Conservation (phyloP, 2,797 vertebrate species). For the Centroberyx gerrardi region DNA sequence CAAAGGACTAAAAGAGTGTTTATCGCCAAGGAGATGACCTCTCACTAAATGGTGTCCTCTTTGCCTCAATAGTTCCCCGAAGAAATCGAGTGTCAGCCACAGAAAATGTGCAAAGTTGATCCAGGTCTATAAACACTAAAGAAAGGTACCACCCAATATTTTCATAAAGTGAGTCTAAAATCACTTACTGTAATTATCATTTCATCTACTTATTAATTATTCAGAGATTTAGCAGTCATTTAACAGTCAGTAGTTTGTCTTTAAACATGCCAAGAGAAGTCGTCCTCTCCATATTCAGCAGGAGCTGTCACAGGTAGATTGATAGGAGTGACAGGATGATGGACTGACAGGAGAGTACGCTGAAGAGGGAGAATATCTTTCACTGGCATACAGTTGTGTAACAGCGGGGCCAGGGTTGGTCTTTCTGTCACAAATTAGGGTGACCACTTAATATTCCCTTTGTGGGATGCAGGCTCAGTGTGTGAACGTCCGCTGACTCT, state of each 20-base stretch:
- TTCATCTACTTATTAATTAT: slow-evolving; percentile 13
- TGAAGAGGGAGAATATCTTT: slow-evolving; percentile 8
- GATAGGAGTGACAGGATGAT: slow-evolving; percentile 37
- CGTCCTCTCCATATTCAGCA: slow-evolving; percentile 12
- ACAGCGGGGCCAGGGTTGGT: not conserved
- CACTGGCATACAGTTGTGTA: slow-evolving; percentile 15
- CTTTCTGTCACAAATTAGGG: slow-evolving; percentile 18
- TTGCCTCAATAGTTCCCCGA: slow-evolving; percentile 38
- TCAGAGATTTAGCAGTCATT: slow-evolving; percentile 13
- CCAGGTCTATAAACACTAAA: not conserved
- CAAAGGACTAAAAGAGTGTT: slow-evolving; percentile 45
- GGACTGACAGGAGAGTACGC: not conserved
- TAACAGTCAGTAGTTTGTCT: slow-evolving; percentile 4
- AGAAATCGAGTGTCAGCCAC: not conserved
- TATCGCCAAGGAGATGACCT: slow-evolving; percentile 65
- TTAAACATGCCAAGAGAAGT: not conserved
- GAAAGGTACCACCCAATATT: not conserved
- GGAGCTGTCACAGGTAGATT: slow-evolving; percentile 20
- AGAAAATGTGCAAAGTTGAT: not conserved
- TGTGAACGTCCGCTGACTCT: slow-evolving; percentile 32
- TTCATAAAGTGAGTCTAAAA: not conserved
- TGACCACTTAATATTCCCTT: slow-evolving; percentile 46
- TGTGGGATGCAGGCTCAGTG: slow-evolving; percentile 36
- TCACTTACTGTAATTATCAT: slow-evolving; percentile 20
- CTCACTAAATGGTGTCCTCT: slow-evolving; percentile 49